Evolutionary conservation across 2,888 invertebrate species (phyloP).

Genomic region (Limenitis camilla): DNA sequence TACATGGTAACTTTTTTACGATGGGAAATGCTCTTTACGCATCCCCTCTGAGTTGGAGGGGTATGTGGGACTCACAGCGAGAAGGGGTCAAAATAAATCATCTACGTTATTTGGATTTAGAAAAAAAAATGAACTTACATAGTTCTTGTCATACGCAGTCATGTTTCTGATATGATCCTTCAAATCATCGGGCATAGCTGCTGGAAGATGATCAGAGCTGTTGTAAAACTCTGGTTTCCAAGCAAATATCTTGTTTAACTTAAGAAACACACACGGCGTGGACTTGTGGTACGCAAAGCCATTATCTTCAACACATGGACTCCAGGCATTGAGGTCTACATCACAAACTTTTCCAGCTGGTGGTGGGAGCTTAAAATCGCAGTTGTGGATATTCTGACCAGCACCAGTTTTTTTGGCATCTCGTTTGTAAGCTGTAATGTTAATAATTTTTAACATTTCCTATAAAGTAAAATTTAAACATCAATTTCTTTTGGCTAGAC

Average conservation of each 20-base stretch:
- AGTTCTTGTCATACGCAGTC: conserved; percentile 62
- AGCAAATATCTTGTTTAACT: conserved; percentile 95
- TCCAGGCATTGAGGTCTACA: conserved; percentile 87
- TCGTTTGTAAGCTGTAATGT: conserved; percentile 79
- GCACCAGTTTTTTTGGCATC: conserved; percentile 82
- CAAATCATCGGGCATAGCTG: conserved; percentile 82
- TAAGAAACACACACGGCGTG: conserved; percentile 94
- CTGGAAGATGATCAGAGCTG: conserved; percentile 79
- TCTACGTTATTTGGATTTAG: no score
- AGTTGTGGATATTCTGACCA: conserved; percentile 84
- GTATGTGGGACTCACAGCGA: no score
- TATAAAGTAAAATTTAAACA: no score
- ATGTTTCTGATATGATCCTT: conserved; percentile 78
- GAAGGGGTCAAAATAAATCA: no score
- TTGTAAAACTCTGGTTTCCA: conserved; percentile 92
- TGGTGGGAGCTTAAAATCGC: conserved; percentile 82
- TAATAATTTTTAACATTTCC: not conserved
- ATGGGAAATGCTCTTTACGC: no score
- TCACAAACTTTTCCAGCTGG: conserved; percentile 87
- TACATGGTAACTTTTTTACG: no score
- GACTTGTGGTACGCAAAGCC: conserved; percentile 93
- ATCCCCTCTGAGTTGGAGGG: no score
- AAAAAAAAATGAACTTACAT: conserved; percentile 42
- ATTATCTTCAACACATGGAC: conserved; percentile 87
- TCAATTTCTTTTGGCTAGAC: conserved; percentile 27